These are phyloP conservation scores for Smithornis capensis DNA, from an alignment of 2,113 vertebrate genomes.

Conservation along the genomic window DNA sequence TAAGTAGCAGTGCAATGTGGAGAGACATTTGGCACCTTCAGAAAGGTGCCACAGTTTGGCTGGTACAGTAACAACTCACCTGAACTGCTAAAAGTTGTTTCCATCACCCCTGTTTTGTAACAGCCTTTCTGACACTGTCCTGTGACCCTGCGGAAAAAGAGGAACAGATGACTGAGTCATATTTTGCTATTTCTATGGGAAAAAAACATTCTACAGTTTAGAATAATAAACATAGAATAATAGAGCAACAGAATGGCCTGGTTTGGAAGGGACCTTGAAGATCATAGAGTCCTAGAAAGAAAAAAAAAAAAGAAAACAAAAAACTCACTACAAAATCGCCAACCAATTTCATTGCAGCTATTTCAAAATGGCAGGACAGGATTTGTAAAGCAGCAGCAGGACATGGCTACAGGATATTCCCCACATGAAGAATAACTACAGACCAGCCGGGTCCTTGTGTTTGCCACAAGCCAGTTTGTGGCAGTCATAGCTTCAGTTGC, in stretches of 20 bases:
- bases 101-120: not conserved
- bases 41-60: not conserved
- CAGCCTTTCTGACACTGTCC: not conserved
- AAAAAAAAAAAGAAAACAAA: not conserved
- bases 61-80: not conserved
- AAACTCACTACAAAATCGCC: accelerated
- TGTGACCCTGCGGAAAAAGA: not conserved
- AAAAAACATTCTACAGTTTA: not conserved
- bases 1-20: not conserved
- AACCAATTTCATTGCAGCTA: not conserved
- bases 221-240: not conserved
- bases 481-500: not conserved
- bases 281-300: not conserved
- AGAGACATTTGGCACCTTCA: not conserved
- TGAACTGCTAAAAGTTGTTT: not conserved
- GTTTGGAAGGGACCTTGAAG: not conserved
- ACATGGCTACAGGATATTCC: not conserved
- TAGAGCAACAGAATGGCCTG: not conserved
- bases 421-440: accelerated
- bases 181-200: accelerated
- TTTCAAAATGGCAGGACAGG: not conserved
- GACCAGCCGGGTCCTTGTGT: accelerated
- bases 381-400: not conserved
- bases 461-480: not conserved
- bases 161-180: not conserved